These are phyloP conservation scores for Monochamus alternatus DNA, from an alignment of 2,888 invertebrate species.

Conservation along the genomic window DNA sequence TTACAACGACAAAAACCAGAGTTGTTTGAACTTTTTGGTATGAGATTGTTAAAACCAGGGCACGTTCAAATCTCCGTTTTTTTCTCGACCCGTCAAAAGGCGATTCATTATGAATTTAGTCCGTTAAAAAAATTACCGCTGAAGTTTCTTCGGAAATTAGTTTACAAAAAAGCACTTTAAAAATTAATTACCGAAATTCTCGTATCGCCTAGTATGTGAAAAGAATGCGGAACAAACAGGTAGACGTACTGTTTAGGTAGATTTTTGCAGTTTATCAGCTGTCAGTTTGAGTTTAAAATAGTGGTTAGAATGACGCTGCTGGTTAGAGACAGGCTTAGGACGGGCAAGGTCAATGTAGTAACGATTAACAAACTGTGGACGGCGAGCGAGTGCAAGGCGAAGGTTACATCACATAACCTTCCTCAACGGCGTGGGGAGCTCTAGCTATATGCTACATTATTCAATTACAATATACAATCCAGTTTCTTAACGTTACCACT, in stretches of 20 bases:
- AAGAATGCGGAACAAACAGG: conserved; percentile 27
- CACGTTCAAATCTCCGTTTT: too few species aligned
- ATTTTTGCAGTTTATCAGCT: conserved; percentile 28
- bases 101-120: too few species aligned
- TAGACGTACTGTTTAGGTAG: conserved; percentile 30
- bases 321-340: conserved; percentile 47
- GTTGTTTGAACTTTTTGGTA: too few species aligned
- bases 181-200: neutral
- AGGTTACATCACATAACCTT: conserved; percentile 65
- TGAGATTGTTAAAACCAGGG: too few species aligned
- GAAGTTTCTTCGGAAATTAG: too few species aligned
- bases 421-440: conserved; percentile 56
- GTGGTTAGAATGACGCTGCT: conserved; percentile 42
- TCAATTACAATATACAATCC: neutral
- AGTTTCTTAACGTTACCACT: neutral
- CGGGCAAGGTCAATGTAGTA: conserved; percentile 52
- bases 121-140: too few species aligned
- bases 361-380: conserved; percentile 50
- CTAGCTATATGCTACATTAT: conserved; percentile 13
- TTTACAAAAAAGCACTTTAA: too few species aligned
- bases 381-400: conserved; percentile 56
- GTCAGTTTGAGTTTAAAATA: conserved; percentile 31
- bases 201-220: neutral
- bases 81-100: too few species aligned
- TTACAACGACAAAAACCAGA: too few species aligned